Base-by-base conservation (phyloP, 2,888 invertebrate species). In the Prosopocoilus inquinatus region DNA sequence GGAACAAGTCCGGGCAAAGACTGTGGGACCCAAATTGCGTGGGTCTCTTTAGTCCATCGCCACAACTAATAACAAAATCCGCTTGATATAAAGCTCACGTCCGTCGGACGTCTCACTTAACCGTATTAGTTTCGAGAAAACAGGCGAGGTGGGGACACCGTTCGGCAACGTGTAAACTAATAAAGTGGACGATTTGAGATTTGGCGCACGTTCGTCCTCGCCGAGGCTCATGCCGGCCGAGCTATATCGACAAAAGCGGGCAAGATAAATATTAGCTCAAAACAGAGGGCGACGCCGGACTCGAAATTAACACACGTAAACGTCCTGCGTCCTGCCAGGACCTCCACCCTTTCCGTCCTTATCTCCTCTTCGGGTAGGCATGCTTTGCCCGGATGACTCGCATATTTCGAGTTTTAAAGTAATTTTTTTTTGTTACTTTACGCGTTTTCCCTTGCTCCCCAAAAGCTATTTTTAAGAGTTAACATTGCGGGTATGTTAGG, bases 101-200 rank as follows among this genome's bases (percentile, higher is more conserved):
- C 52, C 45, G 33, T 41, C 33, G 20, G 49, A 49, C 58, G 46
- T 57, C 50, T 55, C 57, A 49, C 58, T 56, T 63, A 63, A 63
- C 60, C 58, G 56, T 57, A 60, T 63, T 62, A 62, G 46, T 43
- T 51, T 49, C 53, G 57, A 50, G 50, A 53, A 53, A 41, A 49
- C 41, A 45, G 41, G 47, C 58, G 32, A 20, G 13, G 67, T 66
- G 68, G 66, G 67, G 70, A 69, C 66, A 67, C 65, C 36, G 38
- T 28, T 53, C 49, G 36, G 64, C 61, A 60, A 64, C 65, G 64
- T 69, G 66, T 70, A 70, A 69, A 71, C 71, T 70, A 72, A 69
- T 71, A 71, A 64, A 67, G 67, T 67, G 67, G 67, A 53, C 59
- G 61, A 66, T 70, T 70, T 65, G 60, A 64, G 67, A 69, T 69